Evolutionary conservation across 1,140 invertebrate species (phyloP), one percentile per base, ranked within the genome.

Genomic region (Patella vulgata): DNA sequence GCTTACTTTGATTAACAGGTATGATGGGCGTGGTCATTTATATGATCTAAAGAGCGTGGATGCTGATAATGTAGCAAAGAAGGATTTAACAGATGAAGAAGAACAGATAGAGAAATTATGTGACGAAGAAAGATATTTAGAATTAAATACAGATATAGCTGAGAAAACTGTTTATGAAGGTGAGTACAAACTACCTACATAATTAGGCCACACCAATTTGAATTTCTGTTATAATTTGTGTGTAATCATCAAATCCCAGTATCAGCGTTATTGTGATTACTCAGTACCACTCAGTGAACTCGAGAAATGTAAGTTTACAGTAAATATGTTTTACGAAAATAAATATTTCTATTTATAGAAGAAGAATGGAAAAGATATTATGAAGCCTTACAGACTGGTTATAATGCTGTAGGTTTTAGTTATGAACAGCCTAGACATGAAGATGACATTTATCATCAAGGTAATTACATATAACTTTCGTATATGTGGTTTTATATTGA

Each of bases 321-420:
- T n/a, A n/a, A n/a, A n/a, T n/a, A n/a, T n/a, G n/a, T n/a, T n/a
- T n/a, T n/a, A n/a, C n/a, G n/a, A n/a, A n/a, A n/a, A n/a, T n/a
- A n/a, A n/a, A n/a, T n/a, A n/a, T n/a, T n/a, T n/a, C n/a, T n/a
- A n/a, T n/a, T n/a, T n/a, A 33, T 82, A 96, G 94, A 97, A 84
- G 95, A 96, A 82, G 94, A 96, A 84, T 86, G 93, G 76, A 96
- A 96, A 83, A 86, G 94, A 36, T 87, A 94, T 43, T 91, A 93
- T 70, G 89, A 92, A 81, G 89, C 89, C 3, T 80, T 91, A 50
- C 88, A 88, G 61, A 89, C 90, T 71, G 74, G 77, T 31, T 96
- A 95, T 75, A 89, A 89, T 54, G 91, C 93, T 84, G 91, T 95
- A 12, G 89, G 88, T 5, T 95, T 93, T 77, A 91, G 89, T 71